Evolutionary conservation across 2,797 vertebrate genomes (phyloP), one percentile per base, ranked within the genome.

Genomic region (Acanthornis magna): DNA sequence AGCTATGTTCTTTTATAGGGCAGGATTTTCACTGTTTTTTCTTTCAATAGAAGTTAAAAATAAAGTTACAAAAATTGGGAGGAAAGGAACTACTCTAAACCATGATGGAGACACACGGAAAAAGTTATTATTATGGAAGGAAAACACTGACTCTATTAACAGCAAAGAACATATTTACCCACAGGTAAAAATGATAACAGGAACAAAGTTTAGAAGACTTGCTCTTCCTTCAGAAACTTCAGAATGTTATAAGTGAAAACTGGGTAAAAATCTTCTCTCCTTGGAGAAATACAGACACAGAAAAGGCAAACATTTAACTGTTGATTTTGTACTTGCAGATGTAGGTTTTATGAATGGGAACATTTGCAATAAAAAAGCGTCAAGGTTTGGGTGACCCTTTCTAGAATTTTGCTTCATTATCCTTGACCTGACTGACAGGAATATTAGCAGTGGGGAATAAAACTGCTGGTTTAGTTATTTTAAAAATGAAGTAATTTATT

Each of bases 401-500:
- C 51, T 62, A 82, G 76, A 88, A 71, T 90, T 94, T 84, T 85
- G 21, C 23, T 93, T 96, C 63, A 53, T 91, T 94, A 93, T 86
- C 91, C 70, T 90, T 94, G 83, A 93, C 91, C 93, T 73, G 55
- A 66, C 51, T 78, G 83, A 85, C 80, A 93, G 80, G 66, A 91
- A 76, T 84, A 84, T 85, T 86, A 91, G 60, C 90, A 71, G 70
- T 66, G 62, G 85, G 83, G 92, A 88, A 86, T 76, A 78, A 90
- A 90, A 57, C 38, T 75, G 47, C 53, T 84, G 54, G 57, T 68
- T 86, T 76, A 63, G 77, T 81, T 88, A 75, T 68, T 89, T 82
- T 26, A 88, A 80, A 95, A 75, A 76, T 55, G 75, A 79, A 85
- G 25, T 68, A 6, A 7, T 88, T 88, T 93, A 70, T 92, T 95